Evolutionary conservation across 2,113 vertebrate species (phyloP), one percentile per base, ranked within the genome.

Genomic region (Sprattus sprattus): DNA sequence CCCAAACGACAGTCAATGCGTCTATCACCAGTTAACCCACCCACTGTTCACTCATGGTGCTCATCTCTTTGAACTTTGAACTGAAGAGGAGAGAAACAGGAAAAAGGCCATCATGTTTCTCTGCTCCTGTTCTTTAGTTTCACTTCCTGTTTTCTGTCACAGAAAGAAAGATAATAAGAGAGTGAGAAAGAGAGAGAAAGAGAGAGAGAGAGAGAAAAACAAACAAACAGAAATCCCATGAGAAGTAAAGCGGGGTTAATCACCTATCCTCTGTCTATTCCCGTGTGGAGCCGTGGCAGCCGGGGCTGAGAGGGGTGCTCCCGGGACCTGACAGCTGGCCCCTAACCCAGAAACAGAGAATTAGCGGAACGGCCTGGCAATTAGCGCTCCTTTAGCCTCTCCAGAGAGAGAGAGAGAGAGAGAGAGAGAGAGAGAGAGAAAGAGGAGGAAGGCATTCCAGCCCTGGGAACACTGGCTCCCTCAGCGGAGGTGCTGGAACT

Each of bases 281-380:
- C 50, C 78, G 45, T 25, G 54, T 45, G 60, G 28, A n/a, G 71
- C 32, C 71, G 39, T 11, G 71, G 71, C 71, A 78, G 71, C 13
- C 10, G 28, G 28, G 71, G 71, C 71, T 32, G 71, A 78, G 28
- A 32, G 71, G 15, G 64, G 3, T 28, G 71, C 87, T 82, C 87
- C 11, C 11, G 82, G 86, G 90, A 89, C 84, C 85, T 46, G 22
- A 89, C 88, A 92, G 84, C 83, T 93, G 91, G 85, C 89, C 92
- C 88, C 84, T 88, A 90, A 91, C 88, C 87, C 88, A 91, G 86
- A 90, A 91, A 93, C 88, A 82, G 89, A 85, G 86, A 92, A 86
- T 93, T 90, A 92, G 87, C 88, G 64, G 84, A 93, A 90, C 71
- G 50, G 67, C 60, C 84, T 88, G 86, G 89, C 89, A 91, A 91